These are phyloP conservation scores for Amphilophus citrinellus DNA, from an alignment of 2,113 vertebrate species.

Conservation along the genomic window DNA sequence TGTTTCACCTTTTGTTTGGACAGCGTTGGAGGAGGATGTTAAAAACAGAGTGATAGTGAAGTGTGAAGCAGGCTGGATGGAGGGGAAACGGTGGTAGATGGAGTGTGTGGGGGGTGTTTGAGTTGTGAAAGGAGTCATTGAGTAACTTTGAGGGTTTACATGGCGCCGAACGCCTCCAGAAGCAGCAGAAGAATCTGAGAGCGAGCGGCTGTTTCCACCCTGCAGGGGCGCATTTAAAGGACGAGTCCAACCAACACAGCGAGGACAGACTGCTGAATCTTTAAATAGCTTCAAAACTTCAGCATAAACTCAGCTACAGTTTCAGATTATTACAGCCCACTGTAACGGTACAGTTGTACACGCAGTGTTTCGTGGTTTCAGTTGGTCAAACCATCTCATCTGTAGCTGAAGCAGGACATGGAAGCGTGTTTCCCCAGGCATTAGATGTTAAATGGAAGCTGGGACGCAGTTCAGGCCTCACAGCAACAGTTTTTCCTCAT, in stretches of 20 bases:
- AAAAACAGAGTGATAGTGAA: accelerated
- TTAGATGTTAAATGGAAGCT: too few species aligned
- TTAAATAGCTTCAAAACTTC: not conserved
- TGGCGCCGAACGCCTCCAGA: slow-evolving; percentile 52
- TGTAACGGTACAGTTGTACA: too few species aligned
- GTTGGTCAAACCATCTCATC: too few species aligned
- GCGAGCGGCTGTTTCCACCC: slow-evolving; percentile 12
- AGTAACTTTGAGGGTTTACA: slow-evolving; percentile 34
- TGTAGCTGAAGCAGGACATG: too few species aligned
- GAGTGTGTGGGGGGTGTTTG: not conserved
- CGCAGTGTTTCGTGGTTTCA: too few species aligned
- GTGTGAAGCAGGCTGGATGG: not conserved
- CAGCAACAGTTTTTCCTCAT: too few species aligned
- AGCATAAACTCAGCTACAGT: not conserved
- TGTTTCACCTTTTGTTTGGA: not conserved
- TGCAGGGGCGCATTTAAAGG: not conserved
- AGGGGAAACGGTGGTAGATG: not conserved
- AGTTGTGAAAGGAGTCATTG: slow-evolving; percentile 59
- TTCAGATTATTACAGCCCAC: not conserved
- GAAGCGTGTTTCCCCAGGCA: too few species aligned
- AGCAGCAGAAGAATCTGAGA: slow-evolving; percentile 43
- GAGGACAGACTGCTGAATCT: not conserved
- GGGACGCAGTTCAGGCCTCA: too few species aligned
- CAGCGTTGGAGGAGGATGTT: not conserved
- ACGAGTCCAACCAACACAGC: too few species aligned